Evolutionary conservation across 2,113 vertebrate genomes (phyloP).

Genomic region (Phoxinus phoxinus): DNA sequence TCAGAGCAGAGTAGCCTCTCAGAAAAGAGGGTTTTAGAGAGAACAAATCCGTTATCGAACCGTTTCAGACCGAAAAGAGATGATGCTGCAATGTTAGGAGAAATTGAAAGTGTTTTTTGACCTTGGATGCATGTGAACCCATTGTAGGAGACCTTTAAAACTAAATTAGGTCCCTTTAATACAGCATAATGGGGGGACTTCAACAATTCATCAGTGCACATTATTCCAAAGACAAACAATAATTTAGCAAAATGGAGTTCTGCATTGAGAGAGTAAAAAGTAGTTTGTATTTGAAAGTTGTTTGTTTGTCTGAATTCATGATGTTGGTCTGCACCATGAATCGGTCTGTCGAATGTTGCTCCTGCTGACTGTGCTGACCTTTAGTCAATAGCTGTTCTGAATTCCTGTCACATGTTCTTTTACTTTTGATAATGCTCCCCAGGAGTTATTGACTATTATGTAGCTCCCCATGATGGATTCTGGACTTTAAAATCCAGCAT

Average conservation of each 20-base stretch:
- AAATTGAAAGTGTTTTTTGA: no score
- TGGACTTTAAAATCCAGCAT: background rate
- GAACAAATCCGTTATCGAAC: no score
- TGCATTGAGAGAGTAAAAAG: background rate
- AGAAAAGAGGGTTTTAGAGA: no score
- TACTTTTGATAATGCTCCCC: constrained; percentile 17
- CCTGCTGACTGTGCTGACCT: constrained; percentile 21
- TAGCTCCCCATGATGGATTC: constrained; percentile 26
- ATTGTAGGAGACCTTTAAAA: no score
- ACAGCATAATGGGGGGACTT: no score
- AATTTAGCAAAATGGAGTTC: background rate
- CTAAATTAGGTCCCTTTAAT: no score
- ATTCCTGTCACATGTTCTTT: constrained; percentile 11
- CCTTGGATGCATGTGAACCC: no score
- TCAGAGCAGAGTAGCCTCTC: no score
- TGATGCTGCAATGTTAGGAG: no score
- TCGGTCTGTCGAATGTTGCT: background rate
- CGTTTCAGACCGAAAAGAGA: no score
- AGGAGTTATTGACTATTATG: constrained; percentile 33
- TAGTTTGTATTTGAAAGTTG: background rate
- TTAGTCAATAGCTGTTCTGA: constrained; percentile 10
- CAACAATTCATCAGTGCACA: no score
- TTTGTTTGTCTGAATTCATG: background rate
- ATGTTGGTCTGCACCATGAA: background rate
- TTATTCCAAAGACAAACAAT: no score